Conservation (phyloP, 2,888 invertebrate genomes). For the Ornithoptera alexandrae region DNA sequence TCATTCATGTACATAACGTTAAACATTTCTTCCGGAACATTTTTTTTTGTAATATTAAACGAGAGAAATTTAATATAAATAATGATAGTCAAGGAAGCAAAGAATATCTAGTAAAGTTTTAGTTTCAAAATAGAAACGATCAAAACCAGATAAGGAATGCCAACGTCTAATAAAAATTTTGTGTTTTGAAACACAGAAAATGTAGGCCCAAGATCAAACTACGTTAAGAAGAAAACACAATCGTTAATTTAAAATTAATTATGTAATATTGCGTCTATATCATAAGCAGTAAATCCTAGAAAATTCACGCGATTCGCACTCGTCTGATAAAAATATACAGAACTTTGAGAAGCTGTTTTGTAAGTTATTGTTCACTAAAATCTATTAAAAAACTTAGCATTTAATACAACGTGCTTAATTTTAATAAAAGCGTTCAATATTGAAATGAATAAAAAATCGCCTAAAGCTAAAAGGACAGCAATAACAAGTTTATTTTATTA, state of each 20-base stretch:
- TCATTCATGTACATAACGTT: conserved; percentile 29
- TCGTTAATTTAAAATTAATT: neutral
- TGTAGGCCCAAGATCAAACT: neutral
- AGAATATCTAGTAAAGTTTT: neutral
- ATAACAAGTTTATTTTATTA: conserved; percentile 1
- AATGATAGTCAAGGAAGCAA: neutral
- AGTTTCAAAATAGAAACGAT: neutral
- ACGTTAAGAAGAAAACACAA: neutral
- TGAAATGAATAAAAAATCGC: conserved; percentile 10
- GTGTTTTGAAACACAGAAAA: neutral
- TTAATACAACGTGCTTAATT: conserved; percentile 11
- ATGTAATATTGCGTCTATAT: neutral
- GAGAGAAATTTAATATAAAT: too few relatives aligned
- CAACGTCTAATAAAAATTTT: neutral
- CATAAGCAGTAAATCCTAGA: neutral
- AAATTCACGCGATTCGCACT: neutral
- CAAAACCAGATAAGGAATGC: neutral
- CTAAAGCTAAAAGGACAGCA: conserved; percentile 5
- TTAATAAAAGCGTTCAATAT: conserved; percentile 16
- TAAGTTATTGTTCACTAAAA: conserved; percentile 2
- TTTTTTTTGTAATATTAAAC: neutral
- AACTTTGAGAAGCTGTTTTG: conserved; percentile 1
- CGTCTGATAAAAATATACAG: neutral
- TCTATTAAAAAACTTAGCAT: conserved; percentile 20
- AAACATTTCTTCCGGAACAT: neutral